Percentiles rank a stretch among this genome's conserved stretches.
phyloP scores from a whole-genome alignment of 2,888 invertebrate genomes.

The Sphaerophoria taeniata region DNA sequence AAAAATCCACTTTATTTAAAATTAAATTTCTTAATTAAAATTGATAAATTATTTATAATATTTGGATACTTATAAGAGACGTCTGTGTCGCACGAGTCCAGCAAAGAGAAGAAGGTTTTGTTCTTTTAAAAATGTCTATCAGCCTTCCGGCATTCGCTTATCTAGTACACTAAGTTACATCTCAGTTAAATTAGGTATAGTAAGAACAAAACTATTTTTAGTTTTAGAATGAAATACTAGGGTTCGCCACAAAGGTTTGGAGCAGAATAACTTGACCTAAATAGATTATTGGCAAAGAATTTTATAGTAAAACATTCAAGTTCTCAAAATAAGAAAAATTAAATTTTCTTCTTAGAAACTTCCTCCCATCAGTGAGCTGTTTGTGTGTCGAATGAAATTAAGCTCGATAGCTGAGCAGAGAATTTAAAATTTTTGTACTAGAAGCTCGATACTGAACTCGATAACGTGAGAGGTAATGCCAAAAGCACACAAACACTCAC shows the following conservation, averaged over 20 bases:
- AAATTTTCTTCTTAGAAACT: no score
- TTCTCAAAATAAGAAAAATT: no score
- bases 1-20: neutral
- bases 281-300: no score
- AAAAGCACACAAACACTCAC: no score
- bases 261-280: constrained; percentile 6
- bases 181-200: neutral
- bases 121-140: neutral
- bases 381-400: no score
- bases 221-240: neutral
- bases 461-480: no score
- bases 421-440: no score
- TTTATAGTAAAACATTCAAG: no score
- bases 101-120: neutral
- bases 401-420: no score
- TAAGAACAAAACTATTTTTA: neutral
- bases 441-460: no score
- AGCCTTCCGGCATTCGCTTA: neutral
- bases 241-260: constrained; percentile 6
- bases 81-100: neutral
- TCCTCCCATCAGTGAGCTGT: no score
- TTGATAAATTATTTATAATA: neutral
- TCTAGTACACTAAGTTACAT: neutral
- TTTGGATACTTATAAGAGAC: neutral
- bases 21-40: neutral